These are phyloP conservation scores for Apus apus DNA, from an alignment of 2,113 vertebrate genomes.

Conservation along the genomic window DNA sequence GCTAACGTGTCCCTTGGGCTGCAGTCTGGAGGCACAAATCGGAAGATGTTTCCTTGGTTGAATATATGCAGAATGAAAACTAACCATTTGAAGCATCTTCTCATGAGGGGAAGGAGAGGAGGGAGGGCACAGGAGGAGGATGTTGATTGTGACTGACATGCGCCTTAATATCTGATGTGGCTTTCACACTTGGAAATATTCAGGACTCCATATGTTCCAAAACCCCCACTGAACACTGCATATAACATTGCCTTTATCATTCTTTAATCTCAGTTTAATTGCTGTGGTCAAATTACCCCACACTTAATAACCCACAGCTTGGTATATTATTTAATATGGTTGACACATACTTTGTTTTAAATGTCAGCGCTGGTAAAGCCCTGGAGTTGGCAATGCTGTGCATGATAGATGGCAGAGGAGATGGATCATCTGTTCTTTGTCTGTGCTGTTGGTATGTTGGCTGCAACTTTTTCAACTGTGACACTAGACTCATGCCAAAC, in stretches of 20 bases:
- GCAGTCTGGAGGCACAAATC: background rate
- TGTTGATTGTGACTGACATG: constrained; percentile 68
- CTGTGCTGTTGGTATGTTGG: constrained; percentile 79
- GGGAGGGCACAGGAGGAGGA: background rate
- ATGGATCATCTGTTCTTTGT: constrained; percentile 83
- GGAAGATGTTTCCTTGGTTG: background rate
- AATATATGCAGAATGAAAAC: background rate
- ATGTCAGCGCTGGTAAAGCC: constrained; percentile 81
- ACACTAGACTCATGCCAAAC: constrained; percentile 71
- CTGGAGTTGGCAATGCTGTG: constrained; percentile 81
- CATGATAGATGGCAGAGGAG: constrained; percentile 83
- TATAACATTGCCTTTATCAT: constrained; percentile 79
- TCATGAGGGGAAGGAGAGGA: background rate
- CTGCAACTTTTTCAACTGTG: constrained; percentile 67
- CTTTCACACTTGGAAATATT: constrained; percentile 77
- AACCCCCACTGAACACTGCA: constrained; percentile 61
- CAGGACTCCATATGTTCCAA: constrained; percentile 77
- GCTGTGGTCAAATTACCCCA: constrained; percentile 89
- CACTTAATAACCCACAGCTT: constrained; percentile 96
- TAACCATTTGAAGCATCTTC: background rate
- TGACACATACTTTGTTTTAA: constrained; percentile 87
- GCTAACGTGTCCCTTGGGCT: background rate
- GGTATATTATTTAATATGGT: constrained; percentile 89
- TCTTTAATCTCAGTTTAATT: constrained; percentile 96
- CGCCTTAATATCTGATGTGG: constrained; percentile 67